Conservation (phyloP, 2,888 invertebrate genomes). For the Leucoma salicis region DNA sequence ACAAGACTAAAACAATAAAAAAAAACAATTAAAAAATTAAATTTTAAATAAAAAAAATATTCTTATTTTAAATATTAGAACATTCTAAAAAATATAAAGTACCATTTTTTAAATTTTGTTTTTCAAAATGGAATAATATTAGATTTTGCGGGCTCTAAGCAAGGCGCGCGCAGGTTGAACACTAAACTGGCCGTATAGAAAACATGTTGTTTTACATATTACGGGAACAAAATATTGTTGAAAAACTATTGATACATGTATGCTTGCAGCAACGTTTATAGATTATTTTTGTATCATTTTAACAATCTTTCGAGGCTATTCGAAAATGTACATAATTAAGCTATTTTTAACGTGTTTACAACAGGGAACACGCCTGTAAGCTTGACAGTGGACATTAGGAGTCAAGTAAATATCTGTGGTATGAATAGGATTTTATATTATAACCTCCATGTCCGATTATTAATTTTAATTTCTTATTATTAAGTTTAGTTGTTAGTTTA, state of each 20-base stretch:
- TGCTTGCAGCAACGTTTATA: slow-evolving; percentile 38
- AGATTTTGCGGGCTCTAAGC: slow-evolving; percentile 38
- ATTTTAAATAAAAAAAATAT: neutral
- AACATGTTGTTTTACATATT: slow-evolving; percentile 49
- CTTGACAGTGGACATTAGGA: too few species aligned
- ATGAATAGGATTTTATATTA: too few species aligned
- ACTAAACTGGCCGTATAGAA: slow-evolving; percentile 54
- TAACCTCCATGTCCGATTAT: too few species aligned
- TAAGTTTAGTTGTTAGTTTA: too few species aligned
- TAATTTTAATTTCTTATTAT: too few species aligned
- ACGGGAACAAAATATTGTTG: slow-evolving; percentile 24
- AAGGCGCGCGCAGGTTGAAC: slow-evolving; percentile 53
- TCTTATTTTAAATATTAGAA: neutral
- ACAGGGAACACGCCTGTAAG: too few species aligned
- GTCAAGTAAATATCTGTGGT: too few species aligned
- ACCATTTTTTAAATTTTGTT: slow-evolving; percentile 58
- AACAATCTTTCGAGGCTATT: neutral
- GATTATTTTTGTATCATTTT: slow-evolving; percentile 3
- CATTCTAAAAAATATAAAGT: slow-evolving; percentile 32
- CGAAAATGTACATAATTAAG: too few species aligned
- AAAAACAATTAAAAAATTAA: slow-evolving; percentile 2
- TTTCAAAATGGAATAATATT: slow-evolving; percentile 19
- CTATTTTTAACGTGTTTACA: too few species aligned
- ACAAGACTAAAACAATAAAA: slow-evolving; percentile 18
- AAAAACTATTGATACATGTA: slow-evolving; percentile 29